Percentiles rank a stretch among this genome's conserved stretches.
These are phyloP conservation scores for Falco columbarius DNA, from an alignment of 2,797 vertebrate species.

Conservation along the genomic window DNA sequence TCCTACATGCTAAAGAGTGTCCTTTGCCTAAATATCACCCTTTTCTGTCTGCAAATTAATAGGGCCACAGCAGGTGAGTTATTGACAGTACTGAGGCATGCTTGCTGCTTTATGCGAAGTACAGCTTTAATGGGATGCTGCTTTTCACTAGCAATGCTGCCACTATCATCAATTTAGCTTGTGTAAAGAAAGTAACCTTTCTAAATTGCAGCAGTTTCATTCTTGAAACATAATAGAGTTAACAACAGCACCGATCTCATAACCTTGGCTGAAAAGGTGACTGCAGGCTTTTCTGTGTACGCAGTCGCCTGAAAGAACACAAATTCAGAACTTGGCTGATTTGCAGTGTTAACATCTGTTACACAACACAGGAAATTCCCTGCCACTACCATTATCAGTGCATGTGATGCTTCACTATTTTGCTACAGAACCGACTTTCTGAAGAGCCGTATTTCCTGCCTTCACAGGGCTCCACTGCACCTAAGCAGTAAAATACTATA, in stretches of 20 bases:
- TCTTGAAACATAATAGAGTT: not conserved
- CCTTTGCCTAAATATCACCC: not conserved
- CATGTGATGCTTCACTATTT: not conserved
- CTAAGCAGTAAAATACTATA: not conserved
- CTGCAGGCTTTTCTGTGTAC: not conserved
- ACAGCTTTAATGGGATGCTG: not conserved
- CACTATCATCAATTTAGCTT: not conserved
- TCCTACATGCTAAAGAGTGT: not conserved
- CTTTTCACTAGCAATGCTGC: not conserved
- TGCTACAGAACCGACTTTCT: not conserved
- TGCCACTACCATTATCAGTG: not conserved
- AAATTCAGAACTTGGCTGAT: not conserved
- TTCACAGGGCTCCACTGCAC: not conserved
- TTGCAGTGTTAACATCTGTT: not conserved
- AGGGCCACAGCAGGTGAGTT: not conserved
- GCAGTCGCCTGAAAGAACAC: not conserved
- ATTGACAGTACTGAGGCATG: not conserved
- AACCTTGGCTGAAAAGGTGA: not conserved
- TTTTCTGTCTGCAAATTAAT: not conserved
- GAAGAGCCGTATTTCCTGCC: not conserved
- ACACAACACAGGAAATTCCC: not conserved
- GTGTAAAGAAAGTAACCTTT: not conserved
- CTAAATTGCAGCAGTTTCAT: not conserved
- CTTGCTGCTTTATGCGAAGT: not conserved
- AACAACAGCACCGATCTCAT: not conserved